phyloP scores from a whole-genome alignment of 2,113 vertebrate species.

The Eurystomus gularis region DNA sequence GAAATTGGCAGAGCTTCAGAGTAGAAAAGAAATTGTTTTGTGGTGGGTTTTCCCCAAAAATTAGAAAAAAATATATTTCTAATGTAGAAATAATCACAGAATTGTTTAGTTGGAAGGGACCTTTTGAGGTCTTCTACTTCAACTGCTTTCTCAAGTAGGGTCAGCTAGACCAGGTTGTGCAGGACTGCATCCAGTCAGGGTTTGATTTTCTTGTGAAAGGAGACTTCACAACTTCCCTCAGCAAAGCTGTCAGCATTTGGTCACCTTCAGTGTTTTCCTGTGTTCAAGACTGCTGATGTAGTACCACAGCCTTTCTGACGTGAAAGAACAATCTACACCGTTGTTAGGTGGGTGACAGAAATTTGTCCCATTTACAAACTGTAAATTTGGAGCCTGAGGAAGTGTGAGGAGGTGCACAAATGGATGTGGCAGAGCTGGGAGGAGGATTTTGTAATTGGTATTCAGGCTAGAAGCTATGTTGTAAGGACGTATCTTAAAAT shows the following conservation, averaged over 20 bases:
- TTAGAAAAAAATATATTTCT: neutral
- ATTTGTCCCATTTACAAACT: neutral
- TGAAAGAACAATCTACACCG: rapidly evolving
- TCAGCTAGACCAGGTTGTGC: neutral
- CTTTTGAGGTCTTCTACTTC: neutral
- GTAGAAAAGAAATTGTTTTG: neutral
- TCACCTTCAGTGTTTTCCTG: neutral
- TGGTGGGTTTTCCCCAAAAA: neutral
- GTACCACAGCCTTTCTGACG: neutral
- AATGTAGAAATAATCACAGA: neutral
- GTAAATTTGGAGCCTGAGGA: neutral
- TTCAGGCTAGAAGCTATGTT: neutral
- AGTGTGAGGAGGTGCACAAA: neutral
- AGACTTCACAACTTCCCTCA: neutral
- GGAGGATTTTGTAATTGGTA: neutral
- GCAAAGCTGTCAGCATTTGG: neutral
- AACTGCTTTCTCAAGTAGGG: neutral
- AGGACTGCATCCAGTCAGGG: neutral
- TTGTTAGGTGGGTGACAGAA: neutral
- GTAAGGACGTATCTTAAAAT: neutral
- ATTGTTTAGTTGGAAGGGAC: neutral
- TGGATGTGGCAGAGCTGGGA: neutral
- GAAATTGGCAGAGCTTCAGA: neutral
- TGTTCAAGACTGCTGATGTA: neutral
- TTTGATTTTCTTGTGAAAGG: neutral